Conservation (phyloP, 2,797 vertebrate genomes). For the Eulemur rubriventer region DNA sequence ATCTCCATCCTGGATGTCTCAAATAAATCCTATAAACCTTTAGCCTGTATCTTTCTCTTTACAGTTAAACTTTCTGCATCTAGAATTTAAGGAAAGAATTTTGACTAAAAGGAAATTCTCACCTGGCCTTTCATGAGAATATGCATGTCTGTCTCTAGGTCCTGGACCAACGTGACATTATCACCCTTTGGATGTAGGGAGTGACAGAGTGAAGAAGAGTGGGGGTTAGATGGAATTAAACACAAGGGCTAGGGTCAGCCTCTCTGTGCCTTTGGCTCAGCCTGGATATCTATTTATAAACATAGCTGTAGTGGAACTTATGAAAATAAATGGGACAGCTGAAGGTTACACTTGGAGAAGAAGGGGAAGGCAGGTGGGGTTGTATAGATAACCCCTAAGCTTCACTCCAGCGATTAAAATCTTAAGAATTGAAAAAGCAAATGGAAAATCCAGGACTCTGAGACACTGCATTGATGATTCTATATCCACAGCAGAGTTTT, state of each 20-base stretch:
- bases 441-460: background rate
- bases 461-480: background rate
- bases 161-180: background rate
- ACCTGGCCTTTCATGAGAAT: background rate
- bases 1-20: background rate
- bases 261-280: background rate
- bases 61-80: background rate
- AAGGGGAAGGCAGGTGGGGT: background rate
- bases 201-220: background rate
- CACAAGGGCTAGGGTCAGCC: background rate
- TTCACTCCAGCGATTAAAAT: background rate
- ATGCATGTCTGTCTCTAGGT: background rate
- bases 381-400: background rate
- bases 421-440: background rate
- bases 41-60: background rate
- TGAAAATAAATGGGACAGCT: background rate
- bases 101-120: background rate
- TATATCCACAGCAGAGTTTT: background rate
- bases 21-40: background rate
- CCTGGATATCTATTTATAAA: background rate
- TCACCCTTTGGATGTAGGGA: background rate
- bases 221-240: background rate
- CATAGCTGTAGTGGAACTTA: background rate
- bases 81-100: slow-evolving; percentile 52
- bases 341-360: background rate